Conservation (phyloP, 2,888 invertebrate genomes). For the Tipula vernalis region DNA sequence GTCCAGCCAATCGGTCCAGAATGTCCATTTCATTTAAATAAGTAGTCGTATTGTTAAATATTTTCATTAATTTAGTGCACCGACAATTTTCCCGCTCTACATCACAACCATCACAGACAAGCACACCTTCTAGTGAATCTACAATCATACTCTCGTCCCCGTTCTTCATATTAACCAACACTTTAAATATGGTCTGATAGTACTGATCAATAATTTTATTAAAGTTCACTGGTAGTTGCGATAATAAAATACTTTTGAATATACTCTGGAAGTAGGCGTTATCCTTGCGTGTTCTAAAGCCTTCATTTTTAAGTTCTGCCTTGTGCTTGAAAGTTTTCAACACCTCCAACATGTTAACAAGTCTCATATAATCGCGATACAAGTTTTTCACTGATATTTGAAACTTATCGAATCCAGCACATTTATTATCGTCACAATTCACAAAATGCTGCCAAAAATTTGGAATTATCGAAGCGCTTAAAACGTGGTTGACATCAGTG, state of each 20-base stretch:
- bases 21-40: constrained; percentile 65
- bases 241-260: constrained; percentile 50
- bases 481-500: constrained; percentile 24
- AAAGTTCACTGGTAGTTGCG: constrained; percentile 58
- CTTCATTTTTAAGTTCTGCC: constrained; percentile 17
- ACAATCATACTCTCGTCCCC: constrained; percentile 17
- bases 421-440: constrained; percentile 17
- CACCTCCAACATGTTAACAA: constrained; percentile 21
- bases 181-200: constrained; percentile 64
- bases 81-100: constrained; percentile 47
- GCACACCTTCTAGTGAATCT: constrained; percentile 44
- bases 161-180: constrained; percentile 39
- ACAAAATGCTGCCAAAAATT: constrained; percentile 30
- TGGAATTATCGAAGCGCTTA: constrained; percentile 27
- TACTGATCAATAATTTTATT: constrained; percentile 58
- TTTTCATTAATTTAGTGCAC: constrained; percentile 44
- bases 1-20: constrained; percentile 72
- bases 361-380: constrained; percentile 23
- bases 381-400: constrained; percentile 27
- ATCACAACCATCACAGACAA: constrained; percentile 60
- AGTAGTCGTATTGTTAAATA: constrained; percentile 62
- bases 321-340: constrained; percentile 20
- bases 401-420: constrained; percentile 25
- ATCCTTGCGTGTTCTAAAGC: constrained; percentile 17
- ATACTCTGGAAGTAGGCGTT: constrained; percentile 43